Conservation (phyloP, 2,113 vertebrate species). For the Gadus macrocephalus region DNA sequence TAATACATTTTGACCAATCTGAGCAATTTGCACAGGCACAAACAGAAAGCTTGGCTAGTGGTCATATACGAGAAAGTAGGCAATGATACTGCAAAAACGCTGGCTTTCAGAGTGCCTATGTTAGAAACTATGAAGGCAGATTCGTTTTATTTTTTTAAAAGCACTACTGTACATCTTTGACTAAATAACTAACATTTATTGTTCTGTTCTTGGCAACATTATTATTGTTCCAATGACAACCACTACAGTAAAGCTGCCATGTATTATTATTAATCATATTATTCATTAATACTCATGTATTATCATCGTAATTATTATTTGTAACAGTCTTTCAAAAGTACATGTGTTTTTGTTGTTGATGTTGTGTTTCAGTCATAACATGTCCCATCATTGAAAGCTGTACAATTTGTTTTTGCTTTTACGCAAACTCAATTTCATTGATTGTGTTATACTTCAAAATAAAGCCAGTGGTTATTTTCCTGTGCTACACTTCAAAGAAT, state of each 20-base stretch:
- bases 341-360: conserved; percentile 1
- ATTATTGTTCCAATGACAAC: conserved; percentile 44
- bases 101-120: background rate
- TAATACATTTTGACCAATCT: conserved; percentile 59
- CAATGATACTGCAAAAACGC: conserved; percentile 31
- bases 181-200: conserved; percentile 32
- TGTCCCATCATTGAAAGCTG: background rate
- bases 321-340: conserved; percentile 30
- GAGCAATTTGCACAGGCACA: conserved; percentile 52
- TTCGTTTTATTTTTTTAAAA: background rate
- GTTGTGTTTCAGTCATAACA: no score
- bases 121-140: background rate
- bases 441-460: conserved; percentile 32
- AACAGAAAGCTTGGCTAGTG: conserved; percentile 55
- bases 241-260: conserved; percentile 51
- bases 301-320: conserved; percentile 44
- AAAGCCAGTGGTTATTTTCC: conserved; percentile 52
- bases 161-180: background rate
- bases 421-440: conserved; percentile 40
- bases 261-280: conserved; percentile 51
- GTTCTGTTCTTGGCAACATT: conserved; percentile 37
- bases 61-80: conserved; percentile 45
- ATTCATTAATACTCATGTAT: conserved; percentile 39
- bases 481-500: conserved; percentile 51
- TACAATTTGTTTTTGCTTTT: conserved; percentile 37